Base-by-base conservation (phyloP, 2,113 vertebrate species). In the Lampris incognitus region DNA sequence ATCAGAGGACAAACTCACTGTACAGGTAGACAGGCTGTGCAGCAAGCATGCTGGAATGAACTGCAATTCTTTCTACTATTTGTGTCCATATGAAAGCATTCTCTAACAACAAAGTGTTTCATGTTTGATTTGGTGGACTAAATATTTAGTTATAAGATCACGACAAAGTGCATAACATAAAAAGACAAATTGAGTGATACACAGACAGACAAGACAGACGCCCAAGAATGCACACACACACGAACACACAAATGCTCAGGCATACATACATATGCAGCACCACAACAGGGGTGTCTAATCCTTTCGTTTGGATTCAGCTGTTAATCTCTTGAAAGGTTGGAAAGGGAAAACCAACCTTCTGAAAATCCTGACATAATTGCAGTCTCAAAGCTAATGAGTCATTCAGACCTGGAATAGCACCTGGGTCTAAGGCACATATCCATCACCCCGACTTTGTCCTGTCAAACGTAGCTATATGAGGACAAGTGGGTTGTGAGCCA, bases 361-460 rank as follows among this genome's bases (percentile, higher is more conserved):
- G 69, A 82, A 88, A 88, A 91, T 84, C 52, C 74, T 71, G 71
- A 80, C 76, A 82, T 88, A 91, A 92, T 88, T 91, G 84, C 84
- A 87, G 83, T 88, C 84, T 91, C 86, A 87, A 89, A 91, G 84
- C 89, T 90, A 92, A 93, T 90, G 91, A 92, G 84, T 92, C 85
- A 91, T 83, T 90, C 81, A 79, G 66, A 76, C 41, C 37, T 66
- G 56, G 72, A 86, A 88, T 50, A 80, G 81, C 74, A 42, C 51
- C 24, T 11, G 75, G 65, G 82, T 58, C 39, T 57, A 42, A 50
- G 46, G 70, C 64, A 72, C 54, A 57, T 74, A 74, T 81, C 77
- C 70, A 73, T 83, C 74, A 74, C 24, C 36, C 10, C 44, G 13
- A 72, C 67, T 80, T 83, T 78, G 71, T 78, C 44, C 13, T 5